Conservation (phyloP, 2,797 vertebrate genomes). For the Emys orbicularis region DNA sequence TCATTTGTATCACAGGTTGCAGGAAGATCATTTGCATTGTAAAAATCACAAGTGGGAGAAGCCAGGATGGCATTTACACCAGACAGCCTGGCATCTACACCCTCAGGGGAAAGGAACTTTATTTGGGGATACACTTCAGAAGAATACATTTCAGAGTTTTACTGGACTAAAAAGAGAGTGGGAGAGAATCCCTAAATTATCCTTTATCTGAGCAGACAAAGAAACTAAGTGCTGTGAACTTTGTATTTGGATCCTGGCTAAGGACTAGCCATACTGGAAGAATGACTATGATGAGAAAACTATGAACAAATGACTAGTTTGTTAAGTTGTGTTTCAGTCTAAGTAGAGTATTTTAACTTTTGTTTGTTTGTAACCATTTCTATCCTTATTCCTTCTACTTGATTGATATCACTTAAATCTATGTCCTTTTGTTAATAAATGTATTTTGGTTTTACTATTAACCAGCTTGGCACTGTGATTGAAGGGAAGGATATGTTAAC, state of each 20-base stretch:
- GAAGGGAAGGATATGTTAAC: background rate
- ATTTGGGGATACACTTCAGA: background rate
- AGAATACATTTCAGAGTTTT: background rate
- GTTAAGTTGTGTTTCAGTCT: background rate
- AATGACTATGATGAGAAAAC: background rate
- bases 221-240: background rate
- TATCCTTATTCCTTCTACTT: background rate
- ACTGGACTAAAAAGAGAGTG: background rate
- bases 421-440: too few species aligned
- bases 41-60: background rate
- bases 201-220: background rate
- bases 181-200: background rate
- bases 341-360: background rate
- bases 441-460: background rate
- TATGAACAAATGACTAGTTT: background rate
- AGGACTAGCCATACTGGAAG: background rate
- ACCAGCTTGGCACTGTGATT: too few species aligned
- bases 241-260: background rate
- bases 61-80: background rate
- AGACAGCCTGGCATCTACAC: background rate
- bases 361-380: background rate
- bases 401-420: too few species aligned
- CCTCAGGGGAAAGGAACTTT: background rate
- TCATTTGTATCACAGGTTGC: background rate
- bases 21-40: background rate